Evolutionary conservation across 2,797 vertebrate genomes (phyloP).

Genomic region (Diceros bicornis): DNA sequence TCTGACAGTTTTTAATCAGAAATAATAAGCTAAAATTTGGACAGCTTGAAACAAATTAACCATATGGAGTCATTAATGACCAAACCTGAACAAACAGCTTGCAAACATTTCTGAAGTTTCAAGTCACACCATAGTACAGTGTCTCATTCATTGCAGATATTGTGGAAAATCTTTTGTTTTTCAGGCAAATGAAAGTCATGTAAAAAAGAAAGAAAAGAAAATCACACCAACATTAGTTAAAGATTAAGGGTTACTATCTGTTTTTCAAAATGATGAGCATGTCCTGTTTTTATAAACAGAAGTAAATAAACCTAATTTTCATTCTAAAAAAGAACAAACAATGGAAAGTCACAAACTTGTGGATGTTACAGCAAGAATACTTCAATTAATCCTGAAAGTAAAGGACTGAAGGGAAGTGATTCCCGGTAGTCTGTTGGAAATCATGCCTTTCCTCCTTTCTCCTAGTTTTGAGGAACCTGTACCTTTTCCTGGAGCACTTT

Average conservation of each 20-base stretch:
- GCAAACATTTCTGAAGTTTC: not conserved
- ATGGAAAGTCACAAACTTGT: not conserved
- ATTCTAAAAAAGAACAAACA: not conserved
- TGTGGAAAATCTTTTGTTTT: not conserved
- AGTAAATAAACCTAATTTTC: not conserved
- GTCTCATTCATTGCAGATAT: not conserved
- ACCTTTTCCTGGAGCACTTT: not conserved
- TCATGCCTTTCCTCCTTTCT: not conserved
- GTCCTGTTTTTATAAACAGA: not conserved
- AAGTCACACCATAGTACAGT: not conserved
- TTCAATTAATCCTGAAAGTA: not conserved
- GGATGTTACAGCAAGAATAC: not conserved
- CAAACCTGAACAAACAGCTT: not conserved
- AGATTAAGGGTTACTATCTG: not conserved
- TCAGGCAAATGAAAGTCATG: not conserved
- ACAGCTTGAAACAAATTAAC: slow-evolving; percentile 8
- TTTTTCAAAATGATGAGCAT: not conserved
- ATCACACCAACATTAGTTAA: not conserved
- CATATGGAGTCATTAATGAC: not conserved
- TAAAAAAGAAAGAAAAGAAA: not conserved
- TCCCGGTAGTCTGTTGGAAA: not conserved
- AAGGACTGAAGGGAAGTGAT: not conserved
- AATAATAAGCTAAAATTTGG: slow-evolving; percentile 15
- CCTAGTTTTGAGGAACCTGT: not conserved
- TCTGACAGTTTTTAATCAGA: not conserved